Evolutionary conservation across 1,140 invertebrate genomes (phyloP).

Genomic region (Procambarus clarkii): DNA sequence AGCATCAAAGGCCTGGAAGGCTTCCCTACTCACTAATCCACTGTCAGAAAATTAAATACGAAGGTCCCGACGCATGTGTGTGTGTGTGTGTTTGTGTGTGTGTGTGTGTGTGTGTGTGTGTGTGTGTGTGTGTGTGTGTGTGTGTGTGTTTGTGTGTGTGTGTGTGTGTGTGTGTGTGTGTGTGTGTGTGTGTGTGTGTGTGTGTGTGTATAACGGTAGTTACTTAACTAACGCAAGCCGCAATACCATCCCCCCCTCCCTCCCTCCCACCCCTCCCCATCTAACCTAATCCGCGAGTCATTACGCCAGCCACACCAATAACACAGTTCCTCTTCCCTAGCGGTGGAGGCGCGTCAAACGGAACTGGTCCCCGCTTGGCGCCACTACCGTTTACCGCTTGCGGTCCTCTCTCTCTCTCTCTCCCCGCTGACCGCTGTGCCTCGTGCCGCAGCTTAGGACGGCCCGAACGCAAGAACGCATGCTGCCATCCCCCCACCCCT

Average conservation of each 20-base stretch:
- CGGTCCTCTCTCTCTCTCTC: not conserved
- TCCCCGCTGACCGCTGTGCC: not conserved
- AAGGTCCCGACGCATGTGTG: not conserved
- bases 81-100: slow-evolving; percentile 21
- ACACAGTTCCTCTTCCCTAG: not conserved
- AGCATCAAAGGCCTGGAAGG: not conserved
- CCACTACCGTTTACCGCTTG: not conserved
- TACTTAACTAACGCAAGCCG: too few relatives aligned
- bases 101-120: slow-evolving; percentile 47
- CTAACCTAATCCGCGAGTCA: not conserved
- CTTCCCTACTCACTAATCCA: too few relatives aligned
- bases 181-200: too few relatives aligned
- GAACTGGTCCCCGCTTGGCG: too few relatives aligned
- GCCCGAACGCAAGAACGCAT: too few relatives aligned
- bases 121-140: slow-evolving; percentile 44
- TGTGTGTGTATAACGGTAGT: too few relatives aligned
- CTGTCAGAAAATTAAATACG: too few relatives aligned
- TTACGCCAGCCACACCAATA: not conserved
- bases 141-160: not conserved
- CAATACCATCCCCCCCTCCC: not conserved
- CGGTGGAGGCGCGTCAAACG: too few relatives aligned
- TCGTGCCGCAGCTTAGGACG: not conserved
- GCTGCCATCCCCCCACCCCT: not conserved
- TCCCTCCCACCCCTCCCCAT: not conserved
- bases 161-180: too few relatives aligned